phyloP scores from a whole-genome alignment of 2,888 invertebrate species.

The Pyrrhosoma nymphula region DNA sequence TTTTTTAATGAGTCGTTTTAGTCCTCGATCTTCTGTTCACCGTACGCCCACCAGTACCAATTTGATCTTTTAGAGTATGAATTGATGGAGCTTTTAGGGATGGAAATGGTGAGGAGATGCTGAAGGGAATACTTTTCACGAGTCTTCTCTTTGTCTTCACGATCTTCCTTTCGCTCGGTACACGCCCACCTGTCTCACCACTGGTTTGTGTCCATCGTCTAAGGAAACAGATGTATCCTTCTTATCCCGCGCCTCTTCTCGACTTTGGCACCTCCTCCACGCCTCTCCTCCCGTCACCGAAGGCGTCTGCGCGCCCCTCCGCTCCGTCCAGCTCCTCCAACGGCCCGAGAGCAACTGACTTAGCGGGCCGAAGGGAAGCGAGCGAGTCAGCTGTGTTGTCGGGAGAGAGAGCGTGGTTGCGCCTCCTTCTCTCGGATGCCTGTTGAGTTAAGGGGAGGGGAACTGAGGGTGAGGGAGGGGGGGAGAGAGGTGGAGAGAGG shows the following conservation, averaged over 20 bases:
- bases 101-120: too few relatives aligned
- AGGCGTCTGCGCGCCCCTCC: background rate
- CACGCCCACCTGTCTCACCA: background rate
- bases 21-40: too few relatives aligned
- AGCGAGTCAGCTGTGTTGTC: background rate
- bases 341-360: background rate
- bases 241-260: background rate
- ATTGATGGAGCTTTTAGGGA: too few relatives aligned
- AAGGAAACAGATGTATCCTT: background rate
- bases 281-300: background rate
- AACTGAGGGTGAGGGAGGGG: background rate
- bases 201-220: too few relatives aligned
- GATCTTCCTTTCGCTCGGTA: too few relatives aligned
- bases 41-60: too few relatives aligned
- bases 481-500: background rate
- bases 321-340: background rate
- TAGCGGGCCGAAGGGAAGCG: background rate
- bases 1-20: too few relatives aligned
- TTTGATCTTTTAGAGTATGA: too few relatives aligned
- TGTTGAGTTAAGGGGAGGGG: background rate
- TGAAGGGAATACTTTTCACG: too few relatives aligned
- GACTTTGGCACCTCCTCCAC: background rate
- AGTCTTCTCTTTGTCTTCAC: too few relatives aligned
- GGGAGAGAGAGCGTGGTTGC: background rate
- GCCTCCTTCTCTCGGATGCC: background rate